phyloP scores from a whole-genome alignment of 92 coral and sea anemone species.

The Porites evermanni region DNA sequence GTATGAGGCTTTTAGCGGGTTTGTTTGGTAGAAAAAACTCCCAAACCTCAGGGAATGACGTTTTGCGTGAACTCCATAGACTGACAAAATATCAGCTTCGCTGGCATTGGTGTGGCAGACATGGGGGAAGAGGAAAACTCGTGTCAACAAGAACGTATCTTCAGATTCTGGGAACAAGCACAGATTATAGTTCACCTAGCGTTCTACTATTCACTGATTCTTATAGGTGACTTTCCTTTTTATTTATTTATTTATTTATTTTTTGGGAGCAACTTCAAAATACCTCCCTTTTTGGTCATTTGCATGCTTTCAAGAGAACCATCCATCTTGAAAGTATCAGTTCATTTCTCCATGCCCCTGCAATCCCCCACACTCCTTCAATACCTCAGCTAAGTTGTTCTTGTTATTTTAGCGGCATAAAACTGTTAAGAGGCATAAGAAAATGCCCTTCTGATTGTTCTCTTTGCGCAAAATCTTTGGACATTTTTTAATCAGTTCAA shows the following conservation, averaged over 20 bases:
- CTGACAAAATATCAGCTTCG: neutral
- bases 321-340: too few species aligned
- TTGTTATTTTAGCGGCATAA: too few species aligned
- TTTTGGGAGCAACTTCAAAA: neutral
- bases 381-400: too few species aligned
- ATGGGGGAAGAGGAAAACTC: slow-evolving; percentile 44
- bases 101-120: slow-evolving; percentile 49
- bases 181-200: slow-evolving; percentile 65
- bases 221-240: slow-evolving; percentile 54
- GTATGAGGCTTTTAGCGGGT: neutral
- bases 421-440: too few species aligned
- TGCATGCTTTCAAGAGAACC: too few species aligned
- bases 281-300: too few species aligned
- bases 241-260: neutral
- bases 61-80: neutral
- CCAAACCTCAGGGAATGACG: neutral
- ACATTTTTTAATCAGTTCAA: too few species aligned
- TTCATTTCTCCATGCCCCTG: too few species aligned
- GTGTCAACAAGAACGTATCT: slow-evolving; percentile 70
- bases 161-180: slow-evolving; percentile 67
- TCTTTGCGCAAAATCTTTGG: too few species aligned
- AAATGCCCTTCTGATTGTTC: too few species aligned
- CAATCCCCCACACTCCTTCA: too few species aligned
- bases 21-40: neutral
- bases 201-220: slow-evolving; percentile 72